These are phyloP conservation scores for Orchesella cincta DNA, from an alignment of 1,140 invertebrate genomes.

Conservation along the genomic window DNA sequence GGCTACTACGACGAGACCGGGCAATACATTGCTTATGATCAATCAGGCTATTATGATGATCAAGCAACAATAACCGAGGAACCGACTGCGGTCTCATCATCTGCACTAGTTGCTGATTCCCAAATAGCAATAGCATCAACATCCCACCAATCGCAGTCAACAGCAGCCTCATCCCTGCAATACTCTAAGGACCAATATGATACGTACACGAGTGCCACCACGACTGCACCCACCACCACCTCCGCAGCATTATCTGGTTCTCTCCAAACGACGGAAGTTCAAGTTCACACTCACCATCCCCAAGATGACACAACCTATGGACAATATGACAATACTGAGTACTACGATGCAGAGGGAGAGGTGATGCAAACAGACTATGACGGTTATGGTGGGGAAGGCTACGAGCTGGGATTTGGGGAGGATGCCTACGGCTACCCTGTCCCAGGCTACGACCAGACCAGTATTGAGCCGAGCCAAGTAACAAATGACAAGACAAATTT, in stretches of 20 bases:
- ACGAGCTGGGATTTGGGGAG: not conserved
- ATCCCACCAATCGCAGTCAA: not conserved
- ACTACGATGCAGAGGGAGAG: conserved; percentile 30
- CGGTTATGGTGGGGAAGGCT: not conserved
- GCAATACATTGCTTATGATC: conserved; percentile 46
- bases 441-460: conserved; percentile 2
- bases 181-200: conserved; percentile 28
- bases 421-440: not conserved
- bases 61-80: conserved; percentile 22
- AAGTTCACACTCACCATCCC: conserved; percentile 1
- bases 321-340: conserved; percentile 25
- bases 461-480: conserved; percentile 22
- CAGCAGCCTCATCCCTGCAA: conserved; percentile 9
- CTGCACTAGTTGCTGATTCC: conserved; percentile 7
- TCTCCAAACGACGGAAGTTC: not conserved
- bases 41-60: conserved; percentile 43
- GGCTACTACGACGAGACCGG: conserved; percentile 51
- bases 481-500: conserved; percentile 2
- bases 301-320: conserved; percentile 11
- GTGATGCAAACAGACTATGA: not conserved
- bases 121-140: not conserved
- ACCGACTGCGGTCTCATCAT: no score
- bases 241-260: not conserved
- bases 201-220: not conserved
- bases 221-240: not conserved